Evolutionary conservation across 23 tunicate genomes (phyloP).

Genomic region (Styela clava): DNA sequence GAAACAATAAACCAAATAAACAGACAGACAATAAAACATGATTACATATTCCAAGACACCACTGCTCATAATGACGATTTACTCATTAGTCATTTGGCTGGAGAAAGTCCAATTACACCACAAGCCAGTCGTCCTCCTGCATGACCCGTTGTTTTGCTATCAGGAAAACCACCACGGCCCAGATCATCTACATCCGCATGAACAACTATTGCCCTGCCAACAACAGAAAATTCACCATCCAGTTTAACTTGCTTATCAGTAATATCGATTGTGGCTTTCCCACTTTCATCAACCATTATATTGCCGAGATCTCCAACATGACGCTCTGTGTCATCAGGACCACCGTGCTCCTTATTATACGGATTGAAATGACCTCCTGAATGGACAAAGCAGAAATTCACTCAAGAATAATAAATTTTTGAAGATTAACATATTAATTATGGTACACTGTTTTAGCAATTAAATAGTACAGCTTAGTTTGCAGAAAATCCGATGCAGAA

Average conservation of each 20-base stretch:
- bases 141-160: constrained; percentile 88
- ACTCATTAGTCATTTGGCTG: constrained; percentile 9
- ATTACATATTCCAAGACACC: too few relatives aligned
- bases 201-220: constrained; percentile 93
- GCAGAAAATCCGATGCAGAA: too few relatives aligned
- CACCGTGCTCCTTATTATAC: constrained; percentile 43
- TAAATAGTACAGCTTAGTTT: too few relatives aligned
- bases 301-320: constrained; percentile 92
- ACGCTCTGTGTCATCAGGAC: constrained; percentile 53
- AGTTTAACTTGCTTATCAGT: constrained; percentile 51
- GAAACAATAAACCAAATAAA: too few relatives aligned
- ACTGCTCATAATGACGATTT: too few relatives aligned
- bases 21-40: too few relatives aligned
- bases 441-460: too few relatives aligned
- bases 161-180: constrained; percentile 60
- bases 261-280: constrained; percentile 47
- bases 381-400: too few relatives aligned
- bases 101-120: constrained; percentile 92
- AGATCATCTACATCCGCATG: constrained; percentile 88
- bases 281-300: constrained; percentile 42
- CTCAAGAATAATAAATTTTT: too few relatives aligned
- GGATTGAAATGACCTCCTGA: constrained; percentile 90
- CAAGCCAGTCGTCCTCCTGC: constrained; percentile 92
- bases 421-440: too few relatives aligned
- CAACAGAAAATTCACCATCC: constrained; percentile 50